Evolutionary conservation across 2,113 vertebrate species (phyloP).

Genomic region (Bombycilla garrulus): DNA sequence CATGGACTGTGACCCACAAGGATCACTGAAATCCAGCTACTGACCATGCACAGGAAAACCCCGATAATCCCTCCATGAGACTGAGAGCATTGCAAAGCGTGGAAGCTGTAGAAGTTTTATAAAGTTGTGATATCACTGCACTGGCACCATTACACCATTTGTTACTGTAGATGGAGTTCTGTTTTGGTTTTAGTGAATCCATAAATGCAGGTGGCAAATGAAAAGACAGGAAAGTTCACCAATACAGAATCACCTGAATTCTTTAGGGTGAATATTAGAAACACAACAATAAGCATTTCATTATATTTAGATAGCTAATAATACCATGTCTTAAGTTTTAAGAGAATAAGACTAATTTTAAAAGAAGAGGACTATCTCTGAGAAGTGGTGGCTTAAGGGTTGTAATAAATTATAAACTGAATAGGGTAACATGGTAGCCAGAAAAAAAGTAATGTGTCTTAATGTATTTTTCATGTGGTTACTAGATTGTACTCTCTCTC

Average conservation of each 20-base stretch:
- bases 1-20: not conserved
- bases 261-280: not conserved
- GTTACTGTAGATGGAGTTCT: not conserved
- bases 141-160: not conserved
- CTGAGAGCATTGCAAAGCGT: not conserved
- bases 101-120: not conserved
- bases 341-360: no score
- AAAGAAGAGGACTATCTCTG: no score
- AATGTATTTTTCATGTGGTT: not conserved
- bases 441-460: not conserved
- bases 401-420: not conserved
- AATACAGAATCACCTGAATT: not conserved
- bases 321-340: no score
- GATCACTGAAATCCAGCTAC: not conserved
- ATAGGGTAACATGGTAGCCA: not conserved
- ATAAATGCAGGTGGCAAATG: not conserved
- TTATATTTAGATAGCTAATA: not conserved
- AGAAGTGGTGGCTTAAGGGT: not conserved
- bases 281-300: not conserved
- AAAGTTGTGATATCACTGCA: not conserved
- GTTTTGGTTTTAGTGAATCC: not conserved
- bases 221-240: not conserved
- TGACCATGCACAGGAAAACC: not conserved
- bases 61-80: not conserved
- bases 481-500: not conserved